A percentile compares a stretch with the other conserved stretches of the same genome.
Evolutionary conservation across 1,140 invertebrate genomes (phyloP).

Genomic region (Teleogryllus occipitalis): DNA sequence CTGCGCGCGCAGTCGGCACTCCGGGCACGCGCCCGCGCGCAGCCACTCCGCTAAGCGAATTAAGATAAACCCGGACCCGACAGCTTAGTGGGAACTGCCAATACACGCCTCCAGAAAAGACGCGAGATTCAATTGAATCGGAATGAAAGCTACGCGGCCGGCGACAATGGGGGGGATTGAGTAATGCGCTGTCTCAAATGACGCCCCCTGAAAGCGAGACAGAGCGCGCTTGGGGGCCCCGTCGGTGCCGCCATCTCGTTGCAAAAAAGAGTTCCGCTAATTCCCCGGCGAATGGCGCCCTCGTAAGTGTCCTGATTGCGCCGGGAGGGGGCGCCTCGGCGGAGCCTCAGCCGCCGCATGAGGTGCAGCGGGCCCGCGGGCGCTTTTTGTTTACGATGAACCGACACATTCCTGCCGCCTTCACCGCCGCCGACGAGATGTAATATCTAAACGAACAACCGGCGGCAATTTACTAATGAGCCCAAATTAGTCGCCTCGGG

Average conservation of each 20-base stretch:
- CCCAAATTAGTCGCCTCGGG: not conserved
- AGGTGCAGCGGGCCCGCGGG: not conserved
- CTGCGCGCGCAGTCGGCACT: not conserved
- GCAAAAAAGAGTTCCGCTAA: not conserved
- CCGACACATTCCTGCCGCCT: not conserved
- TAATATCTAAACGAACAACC: conserved; percentile 5
- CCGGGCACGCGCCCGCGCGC: too few species aligned
- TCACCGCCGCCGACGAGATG: not conserved
- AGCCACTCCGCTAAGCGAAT: not conserved
- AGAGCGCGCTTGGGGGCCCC: not conserved
- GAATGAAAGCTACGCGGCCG: not conserved
- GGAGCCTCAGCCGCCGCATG: too few species aligned
- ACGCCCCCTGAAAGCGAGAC: not conserved
- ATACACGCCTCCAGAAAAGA: not conserved
- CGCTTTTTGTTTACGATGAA: conserved; percentile 1
- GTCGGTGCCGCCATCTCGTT: not conserved
- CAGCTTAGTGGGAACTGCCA: not conserved
- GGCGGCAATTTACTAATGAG: not conserved
- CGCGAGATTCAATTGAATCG: not conserved
- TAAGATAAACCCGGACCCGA: not conserved
- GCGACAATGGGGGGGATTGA: not conserved
- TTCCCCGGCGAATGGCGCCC: not conserved
- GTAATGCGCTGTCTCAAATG: conserved; percentile 3
- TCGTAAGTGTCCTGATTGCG: not conserved
- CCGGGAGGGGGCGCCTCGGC: too few species aligned